Percentiles rank a stretch among this genome's conserved stretches.
These are phyloP conservation scores for Megaceryle maxima DNA, from an alignment of 2,113 vertebrate genomes.

Conservation along the genomic window DNA sequence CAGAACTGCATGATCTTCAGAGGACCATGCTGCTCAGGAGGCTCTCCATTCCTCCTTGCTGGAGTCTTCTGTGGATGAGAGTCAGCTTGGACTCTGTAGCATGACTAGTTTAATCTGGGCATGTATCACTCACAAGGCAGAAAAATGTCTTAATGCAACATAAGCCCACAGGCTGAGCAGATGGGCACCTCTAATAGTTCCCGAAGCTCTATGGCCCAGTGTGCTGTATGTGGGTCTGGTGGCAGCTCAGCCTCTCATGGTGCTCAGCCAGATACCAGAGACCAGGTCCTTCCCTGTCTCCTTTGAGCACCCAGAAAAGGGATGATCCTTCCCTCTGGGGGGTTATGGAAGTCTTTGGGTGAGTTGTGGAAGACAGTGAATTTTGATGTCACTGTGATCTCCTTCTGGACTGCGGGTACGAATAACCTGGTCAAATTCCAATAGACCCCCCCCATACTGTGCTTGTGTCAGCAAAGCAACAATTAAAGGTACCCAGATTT, in stretches of 20 bases:
- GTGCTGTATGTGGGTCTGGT: background rate
- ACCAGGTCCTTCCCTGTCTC: background rate
- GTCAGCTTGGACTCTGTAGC: background rate
- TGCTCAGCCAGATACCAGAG: background rate
- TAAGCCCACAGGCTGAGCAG: background rate
- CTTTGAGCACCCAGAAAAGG: background rate
- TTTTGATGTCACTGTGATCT: background rate
- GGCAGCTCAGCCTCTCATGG: background rate
- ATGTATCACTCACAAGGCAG: background rate
- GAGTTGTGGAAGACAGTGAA: background rate
- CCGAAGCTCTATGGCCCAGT: background rate
- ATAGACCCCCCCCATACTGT: background rate
- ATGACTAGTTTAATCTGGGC: background rate
- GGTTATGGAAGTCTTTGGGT: background rate
- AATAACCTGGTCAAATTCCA: background rate
- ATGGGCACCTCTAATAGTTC: background rate
- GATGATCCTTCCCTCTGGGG: background rate
- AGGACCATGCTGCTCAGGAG: background rate
- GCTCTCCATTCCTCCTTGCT: background rate
- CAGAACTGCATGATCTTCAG: background rate
- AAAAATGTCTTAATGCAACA: background rate
- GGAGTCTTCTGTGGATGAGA: background rate
- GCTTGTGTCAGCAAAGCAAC: background rate
- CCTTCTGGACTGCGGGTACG: background rate
- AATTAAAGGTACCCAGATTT: background rate